These are phyloP conservation scores for Gadus chalcogrammus DNA, from an alignment of 2,113 vertebrate species.

Conservation along the genomic window DNA sequence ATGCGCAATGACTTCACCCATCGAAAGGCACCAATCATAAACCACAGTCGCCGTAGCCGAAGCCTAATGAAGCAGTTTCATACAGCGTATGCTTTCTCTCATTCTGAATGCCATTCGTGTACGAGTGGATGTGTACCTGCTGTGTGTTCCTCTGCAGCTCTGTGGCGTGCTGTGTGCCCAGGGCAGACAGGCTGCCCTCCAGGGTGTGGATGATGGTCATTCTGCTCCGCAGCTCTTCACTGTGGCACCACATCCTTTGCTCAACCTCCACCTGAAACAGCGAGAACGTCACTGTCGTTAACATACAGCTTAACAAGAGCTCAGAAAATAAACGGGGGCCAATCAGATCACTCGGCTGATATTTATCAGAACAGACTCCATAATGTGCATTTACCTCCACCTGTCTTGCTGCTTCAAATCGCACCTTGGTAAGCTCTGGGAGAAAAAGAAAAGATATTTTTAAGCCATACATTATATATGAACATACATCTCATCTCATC, in stretches of 20 bases:
- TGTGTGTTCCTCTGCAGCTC: conserved; percentile 51
- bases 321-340: too few relatives aligned
- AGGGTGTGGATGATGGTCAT: conserved; percentile 60
- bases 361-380: background rate
- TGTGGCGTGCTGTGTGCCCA: conserved; percentile 65
- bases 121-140: conserved; percentile 36
- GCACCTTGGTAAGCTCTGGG: conserved; percentile 73
- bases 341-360: background rate
- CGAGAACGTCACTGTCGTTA: background rate
- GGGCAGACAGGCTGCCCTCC: conserved; percentile 64
- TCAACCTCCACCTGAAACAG: conserved; percentile 62
- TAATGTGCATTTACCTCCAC: conserved; percentile 62
- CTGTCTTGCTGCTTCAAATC: conserved; percentile 63
- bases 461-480: background rate
- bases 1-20: too few relatives aligned
- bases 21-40: too few relatives aligned
- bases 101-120: background rate
- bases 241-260: conserved; percentile 59
- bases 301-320: too few relatives aligned
- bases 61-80: too few relatives aligned
- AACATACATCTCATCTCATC: background rate
- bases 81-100: too few relatives aligned
- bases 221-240: conserved; percentile 66
- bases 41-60: too few relatives aligned
- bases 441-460: background rate